Evolutionary conservation across 2,888 invertebrate species (phyloP), one percentile per base, ranked within the genome.

Genomic region (Nipponacmea schrenckii): DNA sequence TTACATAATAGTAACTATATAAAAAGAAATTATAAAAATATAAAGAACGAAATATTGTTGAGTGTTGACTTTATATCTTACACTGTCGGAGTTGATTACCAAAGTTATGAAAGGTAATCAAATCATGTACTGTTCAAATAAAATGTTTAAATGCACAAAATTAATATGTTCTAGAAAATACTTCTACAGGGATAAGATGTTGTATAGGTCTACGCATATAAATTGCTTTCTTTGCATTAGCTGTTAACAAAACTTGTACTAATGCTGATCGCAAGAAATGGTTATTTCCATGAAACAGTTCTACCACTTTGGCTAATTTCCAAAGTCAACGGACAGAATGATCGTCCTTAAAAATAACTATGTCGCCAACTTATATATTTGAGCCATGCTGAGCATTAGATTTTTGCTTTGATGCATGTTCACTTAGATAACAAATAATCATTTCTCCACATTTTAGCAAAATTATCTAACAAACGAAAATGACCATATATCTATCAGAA

Each of bases 401-500:
- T 50, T 50, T 15, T 14, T 50, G 50, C 14, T 50, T 50, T 31
- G 27, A 17, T 0, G 50, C 10, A 50, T 50, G 20, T 50, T 50
- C 50, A 5, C 50, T 12, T 50, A 50, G 20, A 14, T 14, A 50
- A 20, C 20, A 50, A 20, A 50, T 50, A 50, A 50, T 50, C 50
- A 50, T 50, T 50, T 50, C 50, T 17, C 50, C 50, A 50, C 20
- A 27, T 17, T 17, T 50, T 50, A 50, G 50, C 20, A 20, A 15
- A 50, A 50, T 50, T 50, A n/a, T 50, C 50, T 50, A 50, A 50
- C 50, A 46, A 17, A 15, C 46, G 12, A 46, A 15, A 46, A 46
- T 46, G 48, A 48, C 64, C 64, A 64, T 64, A 64, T n/a, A 64
- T 64, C 14, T 24, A 50, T 50, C 50, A 8, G 50, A n/a, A 7